A percentile compares a stretch with the other conserved stretches of the same genome.
These are phyloP conservation scores for Dendrocincla tyrannina DNA, from an alignment of 2,797 vertebrate species.

Conservation along the genomic window DNA sequence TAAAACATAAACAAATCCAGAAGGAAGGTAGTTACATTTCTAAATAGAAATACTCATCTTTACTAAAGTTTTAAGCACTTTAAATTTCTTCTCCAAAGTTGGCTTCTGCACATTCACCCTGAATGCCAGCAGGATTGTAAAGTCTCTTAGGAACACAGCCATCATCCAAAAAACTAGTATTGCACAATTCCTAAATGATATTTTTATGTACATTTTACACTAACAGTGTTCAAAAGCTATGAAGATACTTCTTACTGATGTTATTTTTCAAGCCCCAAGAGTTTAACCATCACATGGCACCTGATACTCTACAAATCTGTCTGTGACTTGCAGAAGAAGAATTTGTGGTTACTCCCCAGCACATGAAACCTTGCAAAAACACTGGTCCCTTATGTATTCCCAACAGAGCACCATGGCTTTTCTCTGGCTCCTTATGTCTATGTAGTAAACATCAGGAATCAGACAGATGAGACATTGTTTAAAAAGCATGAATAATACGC, in stretches of 20 bases:
- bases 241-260: background rate
- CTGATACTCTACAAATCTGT: background rate
- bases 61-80: background rate
- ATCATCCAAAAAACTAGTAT: background rate
- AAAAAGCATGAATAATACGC: background rate
- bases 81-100: background rate
- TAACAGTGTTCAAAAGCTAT: background rate
- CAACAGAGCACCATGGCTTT: background rate
- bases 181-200: background rate
- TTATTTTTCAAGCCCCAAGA: background rate
- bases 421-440: background rate
- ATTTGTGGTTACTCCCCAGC: background rate
- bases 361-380: background rate
- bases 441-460: background rate
- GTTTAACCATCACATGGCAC: background rate
- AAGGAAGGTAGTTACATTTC: background rate
- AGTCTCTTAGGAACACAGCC: background rate
- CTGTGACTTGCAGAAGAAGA: background rate
- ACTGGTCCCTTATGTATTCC: background rate
- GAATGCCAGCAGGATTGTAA: background rate
- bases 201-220: background rate
- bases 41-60: background rate
- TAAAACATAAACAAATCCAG: background rate
- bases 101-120: background rate
- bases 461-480: background rate